Evolutionary conservation across 2,888 invertebrate genomes (phyloP).

Genomic region (Sminthurinus aureus): DNA sequence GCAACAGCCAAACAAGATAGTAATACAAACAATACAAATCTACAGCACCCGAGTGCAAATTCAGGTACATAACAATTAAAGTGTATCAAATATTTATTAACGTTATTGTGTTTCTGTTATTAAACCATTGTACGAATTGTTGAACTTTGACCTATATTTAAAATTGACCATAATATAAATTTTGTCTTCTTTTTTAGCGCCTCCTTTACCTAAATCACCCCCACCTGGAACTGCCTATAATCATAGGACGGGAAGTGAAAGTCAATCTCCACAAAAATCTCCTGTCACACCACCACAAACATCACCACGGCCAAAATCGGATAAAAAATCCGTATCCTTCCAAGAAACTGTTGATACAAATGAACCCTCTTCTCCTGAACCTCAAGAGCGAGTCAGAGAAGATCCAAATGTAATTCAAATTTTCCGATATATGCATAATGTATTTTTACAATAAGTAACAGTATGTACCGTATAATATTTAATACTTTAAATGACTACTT

Average conservation of each 20-base stretch:
- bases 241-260: not conserved
- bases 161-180: too few species aligned
- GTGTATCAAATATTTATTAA: too few species aligned
- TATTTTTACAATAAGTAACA: not conserved
- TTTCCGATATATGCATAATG: not conserved
- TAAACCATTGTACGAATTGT: too few species aligned
- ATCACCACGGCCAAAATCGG: slow-evolving; percentile 59
- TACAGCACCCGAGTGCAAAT: slow-evolving; percentile 62
- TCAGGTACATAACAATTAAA: slow-evolving; percentile 41
- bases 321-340: slow-evolving; percentile 58
- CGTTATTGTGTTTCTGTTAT: too few species aligned
- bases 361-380: slow-evolving; percentile 65
- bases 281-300: slow-evolving; percentile 61
- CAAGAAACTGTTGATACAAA: slow-evolving; percentile 64
- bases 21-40: slow-evolving; percentile 52
- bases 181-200: slow-evolving; percentile 39
- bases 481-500: not conserved
- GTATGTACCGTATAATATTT: not conserved
- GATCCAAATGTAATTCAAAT: slow-evolving; percentile 76
- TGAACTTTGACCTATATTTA: too few species aligned
- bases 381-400: slow-evolving; percentile 71
- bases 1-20: slow-evolving; percentile 45
- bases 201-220: slow-evolving; percentile 58
- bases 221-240: slow-evolving; percentile 49
- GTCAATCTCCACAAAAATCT: slow-evolving; percentile 53